phyloP scores from a whole-genome alignment of 2,113 vertebrate species.

The Bos javanicus region DNA sequence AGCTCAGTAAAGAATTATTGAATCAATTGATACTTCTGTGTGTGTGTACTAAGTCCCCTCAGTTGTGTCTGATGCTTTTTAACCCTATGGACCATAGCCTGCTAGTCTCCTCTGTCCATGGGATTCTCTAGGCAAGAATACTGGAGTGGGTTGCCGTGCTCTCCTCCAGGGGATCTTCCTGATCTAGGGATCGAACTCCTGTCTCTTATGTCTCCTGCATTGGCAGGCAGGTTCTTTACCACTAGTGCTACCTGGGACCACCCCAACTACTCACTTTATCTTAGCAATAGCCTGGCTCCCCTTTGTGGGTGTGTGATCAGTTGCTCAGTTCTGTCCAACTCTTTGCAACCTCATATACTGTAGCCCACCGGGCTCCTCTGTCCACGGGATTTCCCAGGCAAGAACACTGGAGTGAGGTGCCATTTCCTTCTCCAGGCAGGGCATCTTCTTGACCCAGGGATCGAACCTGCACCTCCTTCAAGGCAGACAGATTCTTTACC shows the following conservation, averaged over 20 bases:
- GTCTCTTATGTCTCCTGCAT: neutral
- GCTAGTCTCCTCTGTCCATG: neutral
- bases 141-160: neutral
- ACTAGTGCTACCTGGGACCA: neutral
- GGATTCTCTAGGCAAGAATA: neutral
- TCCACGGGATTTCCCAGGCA: neutral
- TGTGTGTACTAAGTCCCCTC: neutral
- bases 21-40: neutral
- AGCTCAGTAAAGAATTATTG: neutral
- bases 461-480: neutral
- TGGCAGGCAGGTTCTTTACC: neutral
- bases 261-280: rapidly evolving
- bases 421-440: neutral
- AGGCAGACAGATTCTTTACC: neutral
- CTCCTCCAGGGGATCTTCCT: neutral
- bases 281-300: neutral
- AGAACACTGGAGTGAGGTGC: neutral
- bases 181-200: rapidly evolving
- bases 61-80: neutral
- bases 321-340: neutral
- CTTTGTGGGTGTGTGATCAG: rapidly evolving
- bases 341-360: neutral
- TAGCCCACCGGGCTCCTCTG: neutral
- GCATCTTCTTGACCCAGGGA: neutral
- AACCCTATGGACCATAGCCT: neutral